Evolutionary conservation across 2,888 invertebrate species (phyloP).

Genomic region (Volucella zonaria): DNA sequence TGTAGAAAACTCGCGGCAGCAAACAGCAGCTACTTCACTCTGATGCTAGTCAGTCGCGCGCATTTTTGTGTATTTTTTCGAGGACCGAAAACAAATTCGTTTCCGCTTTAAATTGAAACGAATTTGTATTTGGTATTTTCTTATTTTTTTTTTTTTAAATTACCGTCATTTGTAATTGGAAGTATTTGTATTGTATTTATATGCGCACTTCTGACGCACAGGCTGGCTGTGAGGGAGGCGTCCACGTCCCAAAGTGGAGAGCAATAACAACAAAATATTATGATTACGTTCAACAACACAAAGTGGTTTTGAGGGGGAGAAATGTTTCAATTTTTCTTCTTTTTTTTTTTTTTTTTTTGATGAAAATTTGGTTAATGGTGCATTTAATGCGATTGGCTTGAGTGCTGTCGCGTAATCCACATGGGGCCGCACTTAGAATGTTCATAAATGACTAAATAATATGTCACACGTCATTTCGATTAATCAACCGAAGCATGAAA

Average conservation of each 20-base stretch:
- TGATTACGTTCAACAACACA: constrained; percentile 10
- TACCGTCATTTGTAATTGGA: too few relatives aligned
- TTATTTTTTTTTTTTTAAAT: not conserved
- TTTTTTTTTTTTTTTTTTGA: not conserved
- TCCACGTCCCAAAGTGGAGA: constrained; percentile 11
- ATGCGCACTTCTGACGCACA: too few relatives aligned
- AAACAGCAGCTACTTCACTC: too few relatives aligned
- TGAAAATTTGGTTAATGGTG: constrained; percentile 27
- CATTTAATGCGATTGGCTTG: constrained; percentile 25
- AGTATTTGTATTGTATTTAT: too few relatives aligned
- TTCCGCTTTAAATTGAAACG: constrained; percentile 57
- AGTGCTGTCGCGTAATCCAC: not conserved
- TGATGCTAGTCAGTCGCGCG: too few relatives aligned
- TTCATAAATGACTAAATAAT: not conserved
- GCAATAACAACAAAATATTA: constrained; percentile 21
- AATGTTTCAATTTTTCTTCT: too few relatives aligned
- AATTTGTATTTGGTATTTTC: constrained; percentile 31
- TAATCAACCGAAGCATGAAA: not conserved
- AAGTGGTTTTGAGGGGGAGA: too few relatives aligned
- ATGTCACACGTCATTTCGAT: not conserved
- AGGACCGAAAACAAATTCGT: constrained; percentile 61
- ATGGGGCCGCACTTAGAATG: not conserved
- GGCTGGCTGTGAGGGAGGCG: not conserved
- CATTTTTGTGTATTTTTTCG: not conserved
- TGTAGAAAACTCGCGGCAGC: too few relatives aligned